Evolutionary conservation across 1,140 invertebrate species (phyloP), one percentile per base, ranked within the genome.

Genomic region (Neodiprion lecontei): DNA sequence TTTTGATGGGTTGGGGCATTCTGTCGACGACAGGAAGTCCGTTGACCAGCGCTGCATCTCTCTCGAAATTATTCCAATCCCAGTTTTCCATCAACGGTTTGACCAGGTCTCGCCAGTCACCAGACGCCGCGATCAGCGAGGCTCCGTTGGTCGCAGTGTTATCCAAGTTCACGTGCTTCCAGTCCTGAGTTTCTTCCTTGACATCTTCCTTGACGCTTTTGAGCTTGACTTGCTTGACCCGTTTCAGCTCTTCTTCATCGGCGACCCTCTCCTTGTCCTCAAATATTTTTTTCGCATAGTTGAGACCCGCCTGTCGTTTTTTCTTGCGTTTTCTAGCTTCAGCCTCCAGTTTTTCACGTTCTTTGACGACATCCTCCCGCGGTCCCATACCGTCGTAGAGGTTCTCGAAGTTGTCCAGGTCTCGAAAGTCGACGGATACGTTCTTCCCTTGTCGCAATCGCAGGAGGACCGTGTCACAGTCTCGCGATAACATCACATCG

Each of bases 401-500:
- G 67, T 89, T 77, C 23, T 91, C 88, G n/a, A 90, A 88, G 12
- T 91, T 88, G 9, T 91, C 89, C 73, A 92, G 90, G 79, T 93
- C 91, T 77, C 90, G 90, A 75, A 94, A 91, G 79, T 93, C 92
- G 76, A 95, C 89, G 0, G 93, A 92, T 14, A 95, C 90, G 85
- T 92, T 93, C 71, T 91, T 91, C 1, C 93, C 93, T 76, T 93
- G 91, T 82, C 92, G 94, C 78, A 94, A 87, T 85, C 93, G 92
- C 3, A 96, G 88, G 9, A 95, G 84, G 28, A 95, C 91, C 67
- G 91, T 94, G 82, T 95, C 93, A 74, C 91, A 91, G 82, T 94
- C 91, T 78, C 93, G 92, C 1, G 93, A 93, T 9, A 95, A 84
- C 91, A 95, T 92, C 1, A 96, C 91, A 78, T 94, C 93, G 69